Evolutionary conservation across 1,140 invertebrate genomes (phyloP).

Genomic region (Leptinotarsa defecta): DNA sequence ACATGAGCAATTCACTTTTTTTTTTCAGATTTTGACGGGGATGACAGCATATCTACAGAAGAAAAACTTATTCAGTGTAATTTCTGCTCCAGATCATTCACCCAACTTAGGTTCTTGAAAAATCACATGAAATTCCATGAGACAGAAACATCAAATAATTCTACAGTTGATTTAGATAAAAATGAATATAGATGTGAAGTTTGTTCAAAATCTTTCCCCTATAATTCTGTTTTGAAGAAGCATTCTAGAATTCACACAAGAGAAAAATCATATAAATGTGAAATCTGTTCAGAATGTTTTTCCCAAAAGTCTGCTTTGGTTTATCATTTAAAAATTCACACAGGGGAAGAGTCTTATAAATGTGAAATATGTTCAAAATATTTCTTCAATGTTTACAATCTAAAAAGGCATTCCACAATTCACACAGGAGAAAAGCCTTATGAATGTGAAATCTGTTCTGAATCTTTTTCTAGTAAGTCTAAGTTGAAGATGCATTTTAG

Average conservation of each 20-base stretch:
- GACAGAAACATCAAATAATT: neutral
- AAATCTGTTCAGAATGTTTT: slow-evolving; percentile 60
- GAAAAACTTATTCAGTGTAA: neutral
- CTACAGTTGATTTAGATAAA: too few species aligned
- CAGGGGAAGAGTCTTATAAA: too few species aligned
- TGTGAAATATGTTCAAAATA: slow-evolving; percentile 51
- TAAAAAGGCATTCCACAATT: neutral
- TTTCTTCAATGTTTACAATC: slow-evolving; percentile 38
- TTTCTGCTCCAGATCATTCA: neutral
- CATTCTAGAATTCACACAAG: slow-evolving; percentile 46
- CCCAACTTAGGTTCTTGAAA: too few species aligned
- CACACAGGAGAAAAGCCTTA: slow-evolving; percentile 54
- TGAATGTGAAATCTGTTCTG: slow-evolving; percentile 59
- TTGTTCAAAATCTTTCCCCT: neutral
- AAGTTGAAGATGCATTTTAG: slow-evolving; percentile 56
- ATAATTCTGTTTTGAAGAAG: neutral
- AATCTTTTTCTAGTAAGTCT: slow-evolving; percentile 59
- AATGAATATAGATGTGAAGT: too few species aligned
- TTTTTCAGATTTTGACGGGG: too few species aligned
- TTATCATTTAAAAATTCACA: slow-evolving; percentile 53
- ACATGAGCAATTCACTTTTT: too few species aligned
- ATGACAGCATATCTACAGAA: too few species aligned
- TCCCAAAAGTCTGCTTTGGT: slow-evolving; percentile 36
- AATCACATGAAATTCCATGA: neutral
- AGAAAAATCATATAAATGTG: slow-evolving; percentile 67